Evolutionary conservation across 2,113 vertebrate genomes (phyloP), one percentile per base, ranked within the genome.

Genomic region (Dasyurus viverrinus): DNA sequence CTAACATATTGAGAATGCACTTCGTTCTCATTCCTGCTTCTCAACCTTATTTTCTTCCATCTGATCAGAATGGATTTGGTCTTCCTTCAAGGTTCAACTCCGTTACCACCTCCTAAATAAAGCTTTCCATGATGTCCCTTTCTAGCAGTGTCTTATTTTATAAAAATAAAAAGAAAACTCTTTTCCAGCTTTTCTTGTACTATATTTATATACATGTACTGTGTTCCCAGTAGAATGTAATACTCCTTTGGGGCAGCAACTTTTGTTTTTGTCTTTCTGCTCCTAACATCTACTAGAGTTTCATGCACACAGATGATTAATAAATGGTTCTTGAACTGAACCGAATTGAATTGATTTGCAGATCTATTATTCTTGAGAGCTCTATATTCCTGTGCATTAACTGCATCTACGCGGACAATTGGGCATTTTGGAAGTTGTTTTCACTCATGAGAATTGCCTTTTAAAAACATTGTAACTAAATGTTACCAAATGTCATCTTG

Each of bases 391-490:
- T 30, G 50, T 92, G 6, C 10, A 11, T 19, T n/a, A 84, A 47
- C 0, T 84, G 50, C 30, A 94, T 8, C 4, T 52, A 48, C 0
- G 47, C 46, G 68, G 91, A 89, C 47, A 95, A 8, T 11, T 90
- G 7, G n/a, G 53, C 47, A 2, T 48, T 36, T 36, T 4, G 89
- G 53, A 89, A 90, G 36, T 53, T 90, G 50, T 95, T 52, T 52
- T 92, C 6, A 23, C 60, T 16, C 0, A 0, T 48, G 91, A 84
- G 53, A 50, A 12, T 84, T 90, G 26, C 54, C 52, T 22, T 52
- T 89, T 48, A 91, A 27, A 84, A 14, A 84, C 16, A 23, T 42
- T 42, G n/a, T 84, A 11, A 23, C 91, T 97, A 95, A 27, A 91
- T 93, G 57, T 26, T 60, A 90, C 53, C 60, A 30, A 90, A 92